These are phyloP conservation scores for Choloepus hoffmanni DNA, from an alignment of 2,113 vertebrate species.

Conservation along the genomic window DNA sequence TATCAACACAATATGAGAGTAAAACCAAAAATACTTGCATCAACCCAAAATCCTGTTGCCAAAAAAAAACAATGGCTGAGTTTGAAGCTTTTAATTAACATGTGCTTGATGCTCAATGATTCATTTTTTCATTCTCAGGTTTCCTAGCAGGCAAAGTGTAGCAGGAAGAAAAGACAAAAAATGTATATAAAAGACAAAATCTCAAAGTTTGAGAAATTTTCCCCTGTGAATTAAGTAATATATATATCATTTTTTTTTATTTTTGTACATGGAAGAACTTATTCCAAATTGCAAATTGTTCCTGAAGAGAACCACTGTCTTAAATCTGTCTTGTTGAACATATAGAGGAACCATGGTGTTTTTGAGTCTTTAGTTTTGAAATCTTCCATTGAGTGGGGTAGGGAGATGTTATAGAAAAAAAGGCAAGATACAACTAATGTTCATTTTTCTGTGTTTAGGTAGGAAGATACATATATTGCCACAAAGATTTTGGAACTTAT, in stretches of 20 bases:
- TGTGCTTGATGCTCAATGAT: background rate
- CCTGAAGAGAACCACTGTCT: slow-evolving; percentile 12
- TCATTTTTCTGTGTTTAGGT: background rate
- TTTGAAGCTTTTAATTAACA: background rate
- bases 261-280: background rate
- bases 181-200: background rate
- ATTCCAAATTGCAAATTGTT: background rate
- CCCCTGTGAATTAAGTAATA: background rate
- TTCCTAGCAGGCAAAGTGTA: background rate
- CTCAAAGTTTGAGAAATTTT: background rate
- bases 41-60: slow-evolving; percentile 15
- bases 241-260: background rate
- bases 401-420: background rate
- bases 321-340: slow-evolving; percentile 11
- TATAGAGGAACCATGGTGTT: background rate
- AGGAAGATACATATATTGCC: background rate
- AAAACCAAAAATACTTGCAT: background rate
- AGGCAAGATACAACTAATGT: background rate
- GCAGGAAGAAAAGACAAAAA: background rate
- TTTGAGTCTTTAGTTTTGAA: slow-evolving; percentile 12
- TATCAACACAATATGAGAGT: background rate
- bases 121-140: background rate
- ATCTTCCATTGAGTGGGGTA: background rate
- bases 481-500: background rate
- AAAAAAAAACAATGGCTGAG: background rate